Evolutionary conservation across 2,797 vertebrate genomes (phyloP).

Genomic region (Phyllotis vaccarum): DNA sequence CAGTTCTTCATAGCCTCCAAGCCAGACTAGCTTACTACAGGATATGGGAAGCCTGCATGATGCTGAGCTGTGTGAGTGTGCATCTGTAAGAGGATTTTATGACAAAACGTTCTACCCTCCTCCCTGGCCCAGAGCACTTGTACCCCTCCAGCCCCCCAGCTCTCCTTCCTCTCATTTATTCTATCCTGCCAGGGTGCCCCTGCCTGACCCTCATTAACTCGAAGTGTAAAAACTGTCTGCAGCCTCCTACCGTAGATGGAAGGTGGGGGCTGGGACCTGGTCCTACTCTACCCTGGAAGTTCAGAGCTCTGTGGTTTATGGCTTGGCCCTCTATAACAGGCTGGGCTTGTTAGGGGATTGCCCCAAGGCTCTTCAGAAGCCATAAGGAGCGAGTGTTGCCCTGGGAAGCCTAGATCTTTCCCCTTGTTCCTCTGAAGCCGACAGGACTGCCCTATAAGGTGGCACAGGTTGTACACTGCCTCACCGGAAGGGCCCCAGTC

Average conservation of each 20-base stretch:
- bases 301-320: slow-evolving; percentile 65
- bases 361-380: slow-evolving; percentile 18
- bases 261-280: slow-evolving; percentile 54
- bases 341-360: slow-evolving; percentile 46
- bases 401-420: not conserved
- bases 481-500: not conserved
- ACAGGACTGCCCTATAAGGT: not conserved
- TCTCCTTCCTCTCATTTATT: slow-evolving; percentile 74
- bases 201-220: slow-evolving; percentile 85
- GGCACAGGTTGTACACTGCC: not conserved
- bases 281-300: slow-evolving; percentile 32
- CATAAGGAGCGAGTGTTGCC: not conserved
- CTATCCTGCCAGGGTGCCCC: slow-evolving; percentile 68
- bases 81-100: slow-evolving; percentile 60
- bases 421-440: not conserved
- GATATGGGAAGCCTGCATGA: slow-evolving; percentile 19
- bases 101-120: not conserved
- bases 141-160: slow-evolving; percentile 68
- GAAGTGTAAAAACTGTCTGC: slow-evolving; percentile 83
- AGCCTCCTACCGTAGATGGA: slow-evolving; percentile 58
- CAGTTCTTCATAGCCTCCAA: not conserved
- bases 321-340: slow-evolving; percentile 8
- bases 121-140: not conserved
- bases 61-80: not conserved
- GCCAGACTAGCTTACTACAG: not conserved